These are phyloP conservation scores for Drosophila subsilvestris DNA, from an alignment of 2,888 invertebrate species.

Conservation along the genomic window DNA sequence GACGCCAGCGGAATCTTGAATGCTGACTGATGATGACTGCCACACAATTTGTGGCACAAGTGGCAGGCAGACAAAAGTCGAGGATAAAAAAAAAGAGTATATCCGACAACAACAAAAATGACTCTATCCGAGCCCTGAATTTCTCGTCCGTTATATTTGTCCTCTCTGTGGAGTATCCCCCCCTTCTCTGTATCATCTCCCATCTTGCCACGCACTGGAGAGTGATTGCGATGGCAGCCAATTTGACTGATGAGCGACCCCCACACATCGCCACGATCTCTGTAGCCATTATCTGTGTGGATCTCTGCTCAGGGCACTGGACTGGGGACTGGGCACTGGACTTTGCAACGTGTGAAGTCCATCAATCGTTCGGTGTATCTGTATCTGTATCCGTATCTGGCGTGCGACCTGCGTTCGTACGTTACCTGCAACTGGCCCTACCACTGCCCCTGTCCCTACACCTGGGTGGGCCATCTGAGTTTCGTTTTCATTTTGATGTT, in stretches of 20 bases:
- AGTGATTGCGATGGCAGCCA: conserved; percentile 63
- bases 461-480: conserved; percentile 72
- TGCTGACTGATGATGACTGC: conserved; percentile 47
- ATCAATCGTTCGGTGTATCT: conserved; percentile 68
- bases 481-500: conserved; percentile 76
- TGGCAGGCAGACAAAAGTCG: conserved; percentile 40
- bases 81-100: conserved; percentile 15
- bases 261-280: conserved; percentile 69
- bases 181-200: neutral
- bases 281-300: conserved; percentile 61
- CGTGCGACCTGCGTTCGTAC: conserved; percentile 59
- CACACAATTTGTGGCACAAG: conserved; percentile 59
- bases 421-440: conserved; percentile 44
- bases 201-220: conserved; percentile 15
- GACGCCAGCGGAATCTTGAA: conserved; percentile 55
- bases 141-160: conserved; percentile 38
- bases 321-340: neutral
- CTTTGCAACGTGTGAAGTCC: conserved; percentile 77
- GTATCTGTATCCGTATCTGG: conserved; percentile 54
- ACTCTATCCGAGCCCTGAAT: neutral
- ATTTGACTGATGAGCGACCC: conserved; percentile 79
- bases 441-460: conserved; percentile 3
- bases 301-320: conserved; percentile 12
- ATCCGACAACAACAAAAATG: neutral
- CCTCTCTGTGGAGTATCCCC: too few species aligned